These are phyloP conservation scores for Uria aalge DNA, from an alignment of 2,113 vertebrate species.

Conservation along the genomic window DNA sequence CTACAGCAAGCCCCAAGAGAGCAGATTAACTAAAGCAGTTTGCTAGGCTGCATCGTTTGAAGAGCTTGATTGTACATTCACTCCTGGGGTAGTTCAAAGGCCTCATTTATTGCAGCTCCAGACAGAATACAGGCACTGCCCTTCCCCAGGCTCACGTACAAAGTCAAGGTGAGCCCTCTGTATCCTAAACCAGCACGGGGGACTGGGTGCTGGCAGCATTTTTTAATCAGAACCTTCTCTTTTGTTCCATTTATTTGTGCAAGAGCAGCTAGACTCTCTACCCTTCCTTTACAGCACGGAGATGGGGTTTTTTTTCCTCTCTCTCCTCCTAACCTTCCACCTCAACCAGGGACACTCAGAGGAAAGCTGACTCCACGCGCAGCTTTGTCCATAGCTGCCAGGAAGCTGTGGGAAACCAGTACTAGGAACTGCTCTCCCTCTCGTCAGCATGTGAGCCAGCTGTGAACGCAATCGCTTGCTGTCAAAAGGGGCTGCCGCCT, in stretches of 20 bases:
- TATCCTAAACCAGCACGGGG: background rate
- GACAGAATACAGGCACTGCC: background rate
- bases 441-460: background rate
- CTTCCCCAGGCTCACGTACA: background rate
- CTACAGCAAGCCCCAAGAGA: background rate
- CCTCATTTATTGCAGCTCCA: background rate
- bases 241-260: background rate
- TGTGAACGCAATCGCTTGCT: rapidly evolving
- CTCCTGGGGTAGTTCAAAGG: background rate
- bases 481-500: background rate
- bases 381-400: background rate
- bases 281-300: background rate
- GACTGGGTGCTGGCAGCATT: background rate
- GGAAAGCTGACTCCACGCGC: background rate
- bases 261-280: background rate
- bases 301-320: background rate
- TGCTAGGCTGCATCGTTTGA: background rate
- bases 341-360: background rate
- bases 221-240: background rate
- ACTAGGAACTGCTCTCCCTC: background rate
- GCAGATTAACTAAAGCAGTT: background rate
- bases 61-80: background rate
- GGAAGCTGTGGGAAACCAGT: background rate
- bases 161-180: background rate
- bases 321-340: background rate